phyloP scores from a whole-genome alignment of 2,797 vertebrate species.

The Halcyon badia region DNA sequence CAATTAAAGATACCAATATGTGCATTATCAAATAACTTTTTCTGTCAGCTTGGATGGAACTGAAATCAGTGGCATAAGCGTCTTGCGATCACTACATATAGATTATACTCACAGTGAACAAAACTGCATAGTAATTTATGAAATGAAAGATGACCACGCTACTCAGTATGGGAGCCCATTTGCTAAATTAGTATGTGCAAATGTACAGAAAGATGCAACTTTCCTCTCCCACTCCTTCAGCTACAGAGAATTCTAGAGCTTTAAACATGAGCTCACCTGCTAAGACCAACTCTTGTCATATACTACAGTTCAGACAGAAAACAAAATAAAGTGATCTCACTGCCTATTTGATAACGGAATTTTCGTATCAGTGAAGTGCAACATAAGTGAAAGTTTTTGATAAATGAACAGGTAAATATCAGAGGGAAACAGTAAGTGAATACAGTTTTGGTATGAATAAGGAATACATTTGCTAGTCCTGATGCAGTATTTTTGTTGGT shows the following conservation, averaged over 20 bases:
- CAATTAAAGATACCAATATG: constrained; percentile 83
- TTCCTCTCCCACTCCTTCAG: constrained; percentile 16
- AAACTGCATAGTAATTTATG: constrained; percentile 82
- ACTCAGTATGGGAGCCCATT: constrained; percentile 56
- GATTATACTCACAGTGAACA: constrained; percentile 81
- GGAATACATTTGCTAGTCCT: neutral
- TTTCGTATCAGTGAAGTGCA: constrained; percentile 3
- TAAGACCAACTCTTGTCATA: constrained; percentile 41
- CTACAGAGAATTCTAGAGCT: constrained; percentile 24
- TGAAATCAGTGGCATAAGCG: constrained; percentile 79
- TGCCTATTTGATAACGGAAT: constrained; percentile 21
- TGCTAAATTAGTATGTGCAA: constrained; percentile 73
- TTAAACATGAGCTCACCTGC: neutral
- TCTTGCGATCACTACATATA: constrained; percentile 78
- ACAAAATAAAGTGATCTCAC: constrained; percentile 59
- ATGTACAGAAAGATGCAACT: constrained; percentile 46
- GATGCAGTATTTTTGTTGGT: constrained; percentile 15
- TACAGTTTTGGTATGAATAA: neutral
- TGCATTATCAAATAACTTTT: constrained; percentile 80
- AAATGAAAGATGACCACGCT: constrained; percentile 75
- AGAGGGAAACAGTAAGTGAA: constrained; percentile 8
- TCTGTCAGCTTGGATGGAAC: constrained; percentile 77
- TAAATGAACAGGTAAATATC: neutral
- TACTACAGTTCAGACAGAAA: neutral
- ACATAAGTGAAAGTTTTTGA: constrained; percentile 15